phyloP scores from a whole-genome alignment of 2,888 invertebrate species.

The Chorisops tibialis region DNA sequence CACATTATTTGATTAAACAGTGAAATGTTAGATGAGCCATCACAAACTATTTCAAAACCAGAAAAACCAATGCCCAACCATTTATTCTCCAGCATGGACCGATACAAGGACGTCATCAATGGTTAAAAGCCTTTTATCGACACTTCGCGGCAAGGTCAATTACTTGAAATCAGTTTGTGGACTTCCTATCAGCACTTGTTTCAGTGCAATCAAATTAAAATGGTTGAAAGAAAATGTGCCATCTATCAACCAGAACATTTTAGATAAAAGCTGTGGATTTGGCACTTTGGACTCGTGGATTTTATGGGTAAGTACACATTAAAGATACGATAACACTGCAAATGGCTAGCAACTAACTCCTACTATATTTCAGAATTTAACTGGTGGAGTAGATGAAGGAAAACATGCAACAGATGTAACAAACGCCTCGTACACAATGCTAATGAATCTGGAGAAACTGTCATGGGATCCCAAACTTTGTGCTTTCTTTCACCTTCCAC shows the following conservation, averaged over 20 bases:
- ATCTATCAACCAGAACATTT: constrained; percentile 67
- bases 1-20: no score
- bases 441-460: constrained; percentile 87
- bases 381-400: constrained; percentile 59
- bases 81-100: constrained; percentile 73
- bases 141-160: constrained; percentile 69
- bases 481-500: constrained; percentile 83
- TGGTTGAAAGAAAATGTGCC: constrained; percentile 89
- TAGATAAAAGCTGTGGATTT: constrained; percentile 68
- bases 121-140: constrained; percentile 71
- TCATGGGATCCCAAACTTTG: constrained; percentile 88
- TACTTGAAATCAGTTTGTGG: constrained; percentile 67
- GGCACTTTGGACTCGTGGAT: constrained; percentile 96
- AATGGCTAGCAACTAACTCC: background rate
- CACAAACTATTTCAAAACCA: no score
- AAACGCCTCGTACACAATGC: constrained; percentile 93
- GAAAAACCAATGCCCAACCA: no score
- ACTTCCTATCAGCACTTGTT: constrained; percentile 93
- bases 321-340: background rate
- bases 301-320: constrained; percentile 67
- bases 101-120: constrained; percentile 83
- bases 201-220: constrained; percentile 89
- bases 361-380: constrained; percentile 55
- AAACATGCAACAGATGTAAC: constrained; percentile 92
- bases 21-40: no score